Conservation (phyloP, 2,113 vertebrate genomes). For the Syngnathus floridae region DNA sequence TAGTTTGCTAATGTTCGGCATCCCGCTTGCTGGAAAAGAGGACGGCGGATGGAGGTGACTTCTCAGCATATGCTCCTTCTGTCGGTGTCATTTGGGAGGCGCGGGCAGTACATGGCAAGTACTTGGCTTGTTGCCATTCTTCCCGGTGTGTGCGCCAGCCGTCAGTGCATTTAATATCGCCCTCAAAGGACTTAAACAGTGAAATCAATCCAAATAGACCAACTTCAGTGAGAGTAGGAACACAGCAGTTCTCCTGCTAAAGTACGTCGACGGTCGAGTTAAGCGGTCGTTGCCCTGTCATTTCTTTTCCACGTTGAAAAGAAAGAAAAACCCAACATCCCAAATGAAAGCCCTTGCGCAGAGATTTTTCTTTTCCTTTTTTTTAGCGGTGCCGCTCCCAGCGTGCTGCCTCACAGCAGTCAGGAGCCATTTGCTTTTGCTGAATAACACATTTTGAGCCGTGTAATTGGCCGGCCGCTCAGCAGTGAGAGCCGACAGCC, state of each 20-base stretch:
- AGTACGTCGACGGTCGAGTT: not conserved
- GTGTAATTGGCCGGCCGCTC: conserved; percentile 57
- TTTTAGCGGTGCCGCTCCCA: conserved; percentile 31
- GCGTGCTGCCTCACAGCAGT: conserved; percentile 46
- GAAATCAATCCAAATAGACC: too few relatives aligned
- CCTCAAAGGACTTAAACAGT: too few relatives aligned
- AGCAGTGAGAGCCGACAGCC: conserved; percentile 42
- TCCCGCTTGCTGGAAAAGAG: conserved; percentile 14
- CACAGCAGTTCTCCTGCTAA: not conserved
- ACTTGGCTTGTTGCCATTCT: conserved; percentile 46
- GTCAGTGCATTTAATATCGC: conserved; percentile 26
- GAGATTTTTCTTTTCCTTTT: conserved; percentile 17
- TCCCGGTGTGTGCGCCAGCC: conserved; percentile 45
- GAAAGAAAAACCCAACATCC: not conserved
- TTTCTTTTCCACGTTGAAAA: not conserved
- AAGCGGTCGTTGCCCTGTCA: not conserved
- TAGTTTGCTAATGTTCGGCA: too few relatives aligned
- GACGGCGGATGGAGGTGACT: conserved; percentile 21
- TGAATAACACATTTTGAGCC: conserved; percentile 55
- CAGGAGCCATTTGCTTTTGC: conserved; percentile 59
- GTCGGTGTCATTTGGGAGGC: conserved; percentile 55
- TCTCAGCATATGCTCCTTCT: conserved; percentile 55
- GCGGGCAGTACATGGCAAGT: conserved; percentile 41
- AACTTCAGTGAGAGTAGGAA: not conserved
- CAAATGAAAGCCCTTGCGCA: too few relatives aligned